Percentiles rank a stretch among this genome's conserved stretches.
phyloP scores from a whole-genome alignment of 2,888 invertebrate species.

The Isotomurus palustris region DNA sequence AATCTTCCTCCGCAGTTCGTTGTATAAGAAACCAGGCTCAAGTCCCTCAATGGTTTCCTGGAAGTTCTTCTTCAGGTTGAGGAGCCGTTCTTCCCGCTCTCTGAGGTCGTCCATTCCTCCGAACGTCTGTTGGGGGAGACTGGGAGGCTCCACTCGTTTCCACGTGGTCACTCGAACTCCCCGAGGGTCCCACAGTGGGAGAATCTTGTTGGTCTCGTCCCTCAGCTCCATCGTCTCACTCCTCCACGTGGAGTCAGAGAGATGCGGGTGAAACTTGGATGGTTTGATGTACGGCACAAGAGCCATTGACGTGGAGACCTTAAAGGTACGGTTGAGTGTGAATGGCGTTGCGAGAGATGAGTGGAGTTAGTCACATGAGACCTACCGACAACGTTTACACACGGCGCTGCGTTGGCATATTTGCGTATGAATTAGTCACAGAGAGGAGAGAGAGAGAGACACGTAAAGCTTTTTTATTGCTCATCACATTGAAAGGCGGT shows the following conservation, averaged over 20 bases:
- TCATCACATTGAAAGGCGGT: background rate
- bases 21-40: constrained; percentile 41
- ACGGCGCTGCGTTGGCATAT: too few species aligned
- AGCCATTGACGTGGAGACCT: background rate
- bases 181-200: constrained; percentile 25
- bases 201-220: too few species aligned
- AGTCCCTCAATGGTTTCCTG: constrained; percentile 28
- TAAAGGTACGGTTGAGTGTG: too few species aligned
- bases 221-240: constrained; percentile 4
- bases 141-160: constrained; percentile 47
- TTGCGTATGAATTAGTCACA: too few species aligned
- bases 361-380: too few species aligned
- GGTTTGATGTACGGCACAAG: constrained; percentile 25
- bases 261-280: constrained; percentile 27
- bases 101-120: constrained; percentile 29
- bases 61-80: constrained; percentile 25
- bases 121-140: constrained; percentile 18
- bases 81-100: too few species aligned
- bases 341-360: too few species aligned
- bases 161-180: constrained; percentile 16
- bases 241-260: constrained; percentile 18
- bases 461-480: background rate
- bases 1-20: constrained; percentile 24
- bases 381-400: too few species aligned
- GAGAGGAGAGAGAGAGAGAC: background rate